Evolutionary conservation across 2,797 vertebrate species (phyloP).

Genomic region (Notamacropus eugenii): DNA sequence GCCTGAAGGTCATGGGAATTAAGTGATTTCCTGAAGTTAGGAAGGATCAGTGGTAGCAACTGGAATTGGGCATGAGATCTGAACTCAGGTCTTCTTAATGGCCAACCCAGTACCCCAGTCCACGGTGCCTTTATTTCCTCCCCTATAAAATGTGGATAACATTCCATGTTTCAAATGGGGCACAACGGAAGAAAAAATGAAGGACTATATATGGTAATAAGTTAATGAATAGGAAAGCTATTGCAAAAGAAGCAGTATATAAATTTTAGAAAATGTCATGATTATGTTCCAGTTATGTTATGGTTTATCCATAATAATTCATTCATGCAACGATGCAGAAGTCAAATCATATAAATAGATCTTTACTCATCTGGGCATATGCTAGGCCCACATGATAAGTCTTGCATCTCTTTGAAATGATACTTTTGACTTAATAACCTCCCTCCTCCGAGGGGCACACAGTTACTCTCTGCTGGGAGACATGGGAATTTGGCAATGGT

Average conservation of each 20-base stretch:
- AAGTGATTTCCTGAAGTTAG: not conserved
- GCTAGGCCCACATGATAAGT: slow-evolving; percentile 15
- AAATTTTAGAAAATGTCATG: not conserved
- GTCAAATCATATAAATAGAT: slow-evolving; percentile 3
- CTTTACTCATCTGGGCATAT: not conserved
- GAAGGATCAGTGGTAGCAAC: not conserved
- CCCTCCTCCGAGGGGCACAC: slow-evolving; percentile 9
- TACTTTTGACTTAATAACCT: slow-evolving; percentile 38
- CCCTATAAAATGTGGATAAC: not conserved
- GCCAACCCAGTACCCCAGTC: no score
- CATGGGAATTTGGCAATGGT: not conserved
- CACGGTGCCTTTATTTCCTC: not conserved
- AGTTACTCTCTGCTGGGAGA: not conserved
- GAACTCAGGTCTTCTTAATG: not conserved
- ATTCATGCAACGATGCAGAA: not conserved
- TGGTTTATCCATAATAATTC: not conserved
- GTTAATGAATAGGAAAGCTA: not conserved
- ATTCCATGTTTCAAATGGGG: not conserved
- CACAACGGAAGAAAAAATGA: not conserved
- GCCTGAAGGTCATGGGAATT: not conserved
- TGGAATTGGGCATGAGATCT: not conserved
- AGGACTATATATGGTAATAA: slow-evolving; percentile 4
- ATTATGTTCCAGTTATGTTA: not conserved
- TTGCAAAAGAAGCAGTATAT: slow-evolving; percentile 46
- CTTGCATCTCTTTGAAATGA: slow-evolving; percentile 55